A percentile compares a stretch with the other conserved stretches of the same genome.
Conservation (phyloP, 2,888 invertebrate species). For the Stegophylla sp. region DNA sequence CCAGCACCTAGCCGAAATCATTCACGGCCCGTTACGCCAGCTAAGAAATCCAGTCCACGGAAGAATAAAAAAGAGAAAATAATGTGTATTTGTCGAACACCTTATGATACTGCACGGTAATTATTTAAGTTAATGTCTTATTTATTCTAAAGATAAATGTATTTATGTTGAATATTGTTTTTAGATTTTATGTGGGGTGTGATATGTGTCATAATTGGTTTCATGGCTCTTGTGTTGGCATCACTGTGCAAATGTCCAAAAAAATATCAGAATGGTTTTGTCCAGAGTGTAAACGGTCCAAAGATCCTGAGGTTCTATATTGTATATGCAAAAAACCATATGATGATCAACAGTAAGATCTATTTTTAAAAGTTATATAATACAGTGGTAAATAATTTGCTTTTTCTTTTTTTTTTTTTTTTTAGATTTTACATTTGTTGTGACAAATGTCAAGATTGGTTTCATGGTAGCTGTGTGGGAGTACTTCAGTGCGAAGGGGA, state of each 20-base stretch:
- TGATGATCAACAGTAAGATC: conserved; percentile 90
- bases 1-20: conserved; percentile 61
- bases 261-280: conserved; percentile 89
- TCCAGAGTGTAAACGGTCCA: conserved; percentile 82
- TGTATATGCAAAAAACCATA: conserved; percentile 96
- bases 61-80: conserved; percentile 77
- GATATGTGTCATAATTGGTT: conserved; percentile 98
- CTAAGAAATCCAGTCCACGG: conserved; percentile 61
- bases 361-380: neutral
- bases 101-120: conserved; percentile 93
- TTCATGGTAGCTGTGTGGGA: conserved; percentile 96
- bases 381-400: no score
- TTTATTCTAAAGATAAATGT: neutral
- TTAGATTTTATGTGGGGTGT: conserved; percentile 94
- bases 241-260: conserved; percentile 90
- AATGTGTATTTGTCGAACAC: conserved; percentile 89
- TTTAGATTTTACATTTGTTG: conserved; percentile 97
- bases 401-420: conserved; percentile 62
- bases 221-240: conserved; percentile 95
- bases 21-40: conserved; percentile 63
- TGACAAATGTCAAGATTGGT: conserved; percentile 99
- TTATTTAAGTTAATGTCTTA: conserved; percentile 62
- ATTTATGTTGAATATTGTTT: conserved; percentile 60
- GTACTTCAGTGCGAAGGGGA: conserved; percentile 92
- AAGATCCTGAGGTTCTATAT: conserved; percentile 89